Conservation (phyloP, 37 sponge, comb jelly and placozoan genomes). For the Eunapius fragilis region DNA sequence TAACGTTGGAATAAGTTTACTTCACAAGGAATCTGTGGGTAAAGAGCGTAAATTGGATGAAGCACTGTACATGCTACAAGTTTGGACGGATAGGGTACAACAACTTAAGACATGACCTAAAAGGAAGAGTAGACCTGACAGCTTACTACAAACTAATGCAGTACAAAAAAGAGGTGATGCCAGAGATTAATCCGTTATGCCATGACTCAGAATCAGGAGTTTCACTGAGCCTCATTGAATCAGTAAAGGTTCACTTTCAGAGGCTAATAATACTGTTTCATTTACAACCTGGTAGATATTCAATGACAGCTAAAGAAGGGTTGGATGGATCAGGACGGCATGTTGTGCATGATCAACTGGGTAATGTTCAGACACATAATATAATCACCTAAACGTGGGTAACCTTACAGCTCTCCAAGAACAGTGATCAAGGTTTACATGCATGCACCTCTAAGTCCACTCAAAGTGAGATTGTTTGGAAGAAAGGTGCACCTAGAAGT, state of each 20-base stretch:
- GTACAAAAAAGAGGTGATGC: not conserved
- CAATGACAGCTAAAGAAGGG: not conserved
- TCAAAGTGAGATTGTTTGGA: not conserved
- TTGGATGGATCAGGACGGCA: not conserved
- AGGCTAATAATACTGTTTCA: not conserved
- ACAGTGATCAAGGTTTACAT: not conserved
- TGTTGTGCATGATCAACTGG: not conserved
- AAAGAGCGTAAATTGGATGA: not conserved
- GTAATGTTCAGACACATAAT: not conserved
- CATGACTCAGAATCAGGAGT: not conserved
- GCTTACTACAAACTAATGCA: not conserved
- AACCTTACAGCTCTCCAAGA: not conserved
- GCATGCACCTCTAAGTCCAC: not conserved
- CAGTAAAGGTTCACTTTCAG: not conserved
- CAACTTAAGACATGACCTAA: not conserved
- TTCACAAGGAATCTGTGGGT: not conserved
- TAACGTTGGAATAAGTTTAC: not conserved
- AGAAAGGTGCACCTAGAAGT: not conserved
- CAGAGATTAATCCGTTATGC: not conserved
- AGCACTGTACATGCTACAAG: not conserved
- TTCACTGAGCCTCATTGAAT: not conserved
- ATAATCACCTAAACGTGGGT: not conserved
- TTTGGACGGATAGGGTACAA: not conserved
- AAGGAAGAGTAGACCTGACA: not conserved
- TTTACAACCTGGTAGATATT: not conserved